Conservation (phyloP, 2,113 vertebrate species). For the Oncorhynchus clarkii region DNA sequence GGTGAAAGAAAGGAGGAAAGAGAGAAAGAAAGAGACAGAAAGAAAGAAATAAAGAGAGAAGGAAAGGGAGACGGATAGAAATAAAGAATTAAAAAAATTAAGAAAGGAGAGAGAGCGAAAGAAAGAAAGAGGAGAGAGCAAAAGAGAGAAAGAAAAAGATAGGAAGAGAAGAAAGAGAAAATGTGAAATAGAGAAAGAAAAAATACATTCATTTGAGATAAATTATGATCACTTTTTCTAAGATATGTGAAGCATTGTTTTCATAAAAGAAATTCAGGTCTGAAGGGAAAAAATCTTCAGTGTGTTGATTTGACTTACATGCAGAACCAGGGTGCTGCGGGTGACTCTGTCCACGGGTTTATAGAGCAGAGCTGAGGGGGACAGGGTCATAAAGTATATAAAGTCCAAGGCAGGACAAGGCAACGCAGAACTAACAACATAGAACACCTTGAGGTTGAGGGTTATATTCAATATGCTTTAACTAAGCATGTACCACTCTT, state of each 20-base stretch:
- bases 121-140: too few relatives aligned
- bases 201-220: too few relatives aligned
- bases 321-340: conserved; percentile 92
- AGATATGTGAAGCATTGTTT: not conserved
- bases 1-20: too few relatives aligned
- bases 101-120: too few relatives aligned
- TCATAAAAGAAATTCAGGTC: not conserved
- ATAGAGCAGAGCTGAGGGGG: conserved; percentile 87
- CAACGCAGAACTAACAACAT: not conserved
- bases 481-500: not conserved
- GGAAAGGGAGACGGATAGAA: too few relatives aligned
- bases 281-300: not conserved
- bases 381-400: conserved; percentile 1
- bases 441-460: not conserved
- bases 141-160: too few relatives aligned
- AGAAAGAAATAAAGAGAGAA: too few relatives aligned
- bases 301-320: conserved; percentile 77
- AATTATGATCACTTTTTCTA: not conserved
- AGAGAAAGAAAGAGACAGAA: too few relatives aligned
- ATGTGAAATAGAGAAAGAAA: too few relatives aligned
- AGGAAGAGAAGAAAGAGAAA: too few relatives aligned
- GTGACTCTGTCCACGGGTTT: conserved; percentile 97
- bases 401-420: not conserved
- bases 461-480: not conserved
- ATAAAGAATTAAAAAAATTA: too few relatives aligned